Evolutionary conservation across 2,113 vertebrate species (phyloP), one percentile per base, ranked within the genome.

Genomic region (Eulemur rufifrons): DNA sequence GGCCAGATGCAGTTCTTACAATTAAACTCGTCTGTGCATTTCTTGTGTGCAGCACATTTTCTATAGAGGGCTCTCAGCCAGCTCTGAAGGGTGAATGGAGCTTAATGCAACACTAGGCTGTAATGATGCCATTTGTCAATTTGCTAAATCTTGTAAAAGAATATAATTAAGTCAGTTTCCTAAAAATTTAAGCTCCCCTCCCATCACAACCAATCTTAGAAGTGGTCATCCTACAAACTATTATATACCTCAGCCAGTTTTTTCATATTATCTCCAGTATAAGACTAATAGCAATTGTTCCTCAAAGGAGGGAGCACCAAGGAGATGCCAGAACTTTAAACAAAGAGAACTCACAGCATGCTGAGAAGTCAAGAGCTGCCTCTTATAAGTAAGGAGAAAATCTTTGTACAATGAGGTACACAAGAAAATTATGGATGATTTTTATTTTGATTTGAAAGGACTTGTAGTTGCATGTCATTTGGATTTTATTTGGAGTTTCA

Each of bases 1-100:
- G 82, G 87, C 76, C 95, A 98, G 83, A 94, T 95, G 92, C 77
- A 94, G 77, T 45, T 78, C 87, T 97, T 94, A 81, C 12, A 8
- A 92, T 89, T 89, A 96, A 94, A 91, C 3, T 20, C 76, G 47
- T 89, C 69, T 95, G 90, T 94, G 73, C n/a, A 25, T 25, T 61
- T 91, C 59, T 94, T 84, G 34, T 42, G 32, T 45, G 21, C 8
- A 66, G 42, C 32, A 74, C 13, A 42, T 88, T 97, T 95, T 92
- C 3, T 78, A 17, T 32, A 69, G 15, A 78, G 56, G 42, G 20
- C 54, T 91, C 77, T 61, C 20, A 71, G 82, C 64, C 90, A 73
- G 5, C 42, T 85, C 93, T 32, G 56, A 94, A 84, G 63, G 61
- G 69, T 87, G 64, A 89, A 29, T 21, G 45, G 32, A 78, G 69